phyloP scores from a whole-genome alignment of 2,113 vertebrate genomes.

The Siphamia tubifer region DNA sequence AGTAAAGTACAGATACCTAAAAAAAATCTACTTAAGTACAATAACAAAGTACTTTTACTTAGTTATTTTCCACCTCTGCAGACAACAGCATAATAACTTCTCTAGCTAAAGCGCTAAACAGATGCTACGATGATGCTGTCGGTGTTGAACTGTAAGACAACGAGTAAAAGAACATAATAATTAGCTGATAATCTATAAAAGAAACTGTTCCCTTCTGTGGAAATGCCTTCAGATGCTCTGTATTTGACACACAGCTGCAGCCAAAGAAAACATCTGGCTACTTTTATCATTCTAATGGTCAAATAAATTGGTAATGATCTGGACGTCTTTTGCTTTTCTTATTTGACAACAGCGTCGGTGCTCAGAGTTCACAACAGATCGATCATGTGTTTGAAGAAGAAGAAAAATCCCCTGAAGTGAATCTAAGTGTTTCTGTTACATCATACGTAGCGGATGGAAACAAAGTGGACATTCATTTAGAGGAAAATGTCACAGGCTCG shows the following conservation, averaged over 20 bases:
- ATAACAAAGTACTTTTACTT: no score
- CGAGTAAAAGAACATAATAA: no score
- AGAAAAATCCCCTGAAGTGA: not conserved
- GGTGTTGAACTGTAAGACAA: no score
- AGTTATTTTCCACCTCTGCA: no score
- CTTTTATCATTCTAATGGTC: no score
- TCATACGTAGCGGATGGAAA: slow-evolving; percentile 26
- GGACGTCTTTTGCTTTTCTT: not conserved
- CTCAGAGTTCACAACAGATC: not conserved
- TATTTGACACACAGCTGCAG: not conserved
- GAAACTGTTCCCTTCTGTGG: not conserved
- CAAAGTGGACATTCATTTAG: slow-evolving; percentile 5
- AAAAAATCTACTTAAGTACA: no score
- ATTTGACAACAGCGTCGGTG: not conserved
- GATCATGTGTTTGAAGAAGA: not conserved
- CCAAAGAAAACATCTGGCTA: slow-evolving; percentile 9
- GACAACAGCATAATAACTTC: not conserved
- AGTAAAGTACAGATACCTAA: no score
- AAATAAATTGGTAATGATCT: not conserved
- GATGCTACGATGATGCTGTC: no score
- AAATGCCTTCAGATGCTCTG: not conserved
- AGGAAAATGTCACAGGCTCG: not conserved
- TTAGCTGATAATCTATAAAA: not conserved
- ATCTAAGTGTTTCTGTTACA: not conserved
- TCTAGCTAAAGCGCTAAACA: no score